phyloP scores from a whole-genome alignment of 2,113 vertebrate genomes.

The Hypomesus transpacificus region DNA sequence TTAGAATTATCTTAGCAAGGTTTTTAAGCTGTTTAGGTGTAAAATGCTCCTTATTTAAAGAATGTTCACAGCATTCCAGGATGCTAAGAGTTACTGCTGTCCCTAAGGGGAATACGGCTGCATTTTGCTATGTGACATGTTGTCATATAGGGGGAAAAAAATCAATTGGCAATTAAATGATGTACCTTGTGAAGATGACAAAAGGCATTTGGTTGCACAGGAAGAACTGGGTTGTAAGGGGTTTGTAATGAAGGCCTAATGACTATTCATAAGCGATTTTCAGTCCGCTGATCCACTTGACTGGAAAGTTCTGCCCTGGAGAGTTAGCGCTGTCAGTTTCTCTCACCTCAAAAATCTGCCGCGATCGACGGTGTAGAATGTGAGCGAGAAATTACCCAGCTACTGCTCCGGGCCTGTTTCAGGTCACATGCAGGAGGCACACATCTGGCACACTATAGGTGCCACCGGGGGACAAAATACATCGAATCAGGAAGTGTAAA shows the following conservation, averaged over 20 bases:
- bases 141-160: slow-evolving; percentile 87
- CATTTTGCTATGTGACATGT: slow-evolving; percentile 96
- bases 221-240: slow-evolving; percentile 89
- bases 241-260: slow-evolving; percentile 99
- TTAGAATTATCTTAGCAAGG: slow-evolving; percentile 62
- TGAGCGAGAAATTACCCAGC: slow-evolving; percentile 93
- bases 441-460: slow-evolving; percentile 97
- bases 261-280: slow-evolving; percentile 99
- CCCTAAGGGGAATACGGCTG: slow-evolving; percentile 82
- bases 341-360: slow-evolving; percentile 97
- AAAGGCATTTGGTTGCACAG: slow-evolving; percentile 96
- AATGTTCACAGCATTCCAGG: slow-evolving; percentile 71
- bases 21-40: slow-evolving; percentile 53
- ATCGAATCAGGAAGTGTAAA: slow-evolving; percentile 73
- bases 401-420: slow-evolving; percentile 84
- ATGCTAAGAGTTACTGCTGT: slow-evolving; percentile 82
- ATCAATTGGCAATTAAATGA: slow-evolving; percentile 99
- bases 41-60: slow-evolving; percentile 50
- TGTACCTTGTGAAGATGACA: slow-evolving; percentile 99
- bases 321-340: slow-evolving; percentile 98
- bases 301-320: slow-evolving; percentile 99
- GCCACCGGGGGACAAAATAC: slow-evolving; percentile 85
- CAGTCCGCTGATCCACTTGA: slow-evolving; percentile 97
- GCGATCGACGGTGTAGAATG: slow-evolving; percentile 88
- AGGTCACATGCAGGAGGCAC: slow-evolving; percentile 91